Conservation (phyloP, 2,113 vertebrate species). For the Indicator indicator region DNA sequence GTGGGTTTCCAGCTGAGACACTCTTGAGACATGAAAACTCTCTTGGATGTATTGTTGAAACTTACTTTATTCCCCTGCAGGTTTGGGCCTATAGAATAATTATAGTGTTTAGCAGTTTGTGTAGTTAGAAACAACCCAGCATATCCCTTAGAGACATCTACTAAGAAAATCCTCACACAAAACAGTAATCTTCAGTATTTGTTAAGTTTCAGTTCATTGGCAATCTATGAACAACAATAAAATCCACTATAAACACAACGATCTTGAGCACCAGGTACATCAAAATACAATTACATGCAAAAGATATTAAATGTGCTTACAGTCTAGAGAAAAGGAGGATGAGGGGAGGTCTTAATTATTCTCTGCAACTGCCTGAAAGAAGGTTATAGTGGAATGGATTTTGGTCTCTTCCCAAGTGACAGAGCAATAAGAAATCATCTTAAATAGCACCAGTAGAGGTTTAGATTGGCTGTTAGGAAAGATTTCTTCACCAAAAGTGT, state of each 20-base stretch:
- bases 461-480: no score
- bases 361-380: no score
- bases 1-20: neutral
- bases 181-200: neutral
- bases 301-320: neutral
- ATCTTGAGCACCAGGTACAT: neutral
- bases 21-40: neutral
- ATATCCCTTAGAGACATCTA: neutral
- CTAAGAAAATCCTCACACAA: neutral
- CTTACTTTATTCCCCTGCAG: neutral
- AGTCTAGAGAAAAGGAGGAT: no score
- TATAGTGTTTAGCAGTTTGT: neutral
- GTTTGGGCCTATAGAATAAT: neutral
- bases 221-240: neutral
- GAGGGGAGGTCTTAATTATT: no score
- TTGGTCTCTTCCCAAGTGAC: no score
- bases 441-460: neutral
- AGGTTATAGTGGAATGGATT: no score
- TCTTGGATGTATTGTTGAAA: neutral
- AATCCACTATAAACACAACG: neutral
- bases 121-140: neutral
- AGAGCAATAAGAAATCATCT: neutral
- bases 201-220: neutral
- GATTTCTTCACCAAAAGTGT: no score
- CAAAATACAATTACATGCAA: neutral